Evolutionary conservation across 2,888 invertebrate genomes (phyloP), one percentile per base, ranked within the genome.

Genomic region (Caenorhabditis becei): DNA sequence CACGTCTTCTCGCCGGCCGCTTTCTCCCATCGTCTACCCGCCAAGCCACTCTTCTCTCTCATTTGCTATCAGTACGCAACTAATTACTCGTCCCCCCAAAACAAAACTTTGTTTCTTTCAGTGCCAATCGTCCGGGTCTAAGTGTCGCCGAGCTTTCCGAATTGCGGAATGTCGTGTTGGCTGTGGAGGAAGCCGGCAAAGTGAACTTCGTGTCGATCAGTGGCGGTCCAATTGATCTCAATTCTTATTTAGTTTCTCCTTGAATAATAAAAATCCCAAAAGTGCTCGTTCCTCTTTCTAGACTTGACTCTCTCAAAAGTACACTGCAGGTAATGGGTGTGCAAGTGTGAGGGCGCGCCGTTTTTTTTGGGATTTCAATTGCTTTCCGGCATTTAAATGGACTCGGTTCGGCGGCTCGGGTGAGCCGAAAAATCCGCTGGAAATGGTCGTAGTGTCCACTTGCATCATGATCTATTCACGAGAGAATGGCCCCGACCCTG

Each of bases 401-500:
- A 51, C 58, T 37, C 74, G 26, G 56, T 23, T 53, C 53, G 49
- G 18, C 18, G 23, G 49, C 18, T 49, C 5, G 53, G 53, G 24
- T 11, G 59, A 59, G 49, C n/a, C 16, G 24, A 47, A 59, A 75
- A 66, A 66, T 75, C 66, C 66, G 53, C 66, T 66, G 75, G 66
- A 66, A 61, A 75, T 66, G 63, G 66, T 75, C 75, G 75, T 75
- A 75, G 66, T 75, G 75, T 66, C 75, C 75, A 75, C 59, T 59
- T 59, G 51, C 74, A 74, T 75, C 75, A 75, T 75, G 66, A 75
- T 75, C 75, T 66, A 75, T 75, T 75, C 75, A 75, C 69, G 77
- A 77, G 65, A 65, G 58, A 74, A 56, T 62, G 63, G 69, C 53
- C 20, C 59, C 37, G 53, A 47, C 47, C 20, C 20, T 47, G 47